Evolutionary conservation across 2,113 vertebrate species (phyloP).

Genomic region (Leptobrachium ailaonicum): DNA sequence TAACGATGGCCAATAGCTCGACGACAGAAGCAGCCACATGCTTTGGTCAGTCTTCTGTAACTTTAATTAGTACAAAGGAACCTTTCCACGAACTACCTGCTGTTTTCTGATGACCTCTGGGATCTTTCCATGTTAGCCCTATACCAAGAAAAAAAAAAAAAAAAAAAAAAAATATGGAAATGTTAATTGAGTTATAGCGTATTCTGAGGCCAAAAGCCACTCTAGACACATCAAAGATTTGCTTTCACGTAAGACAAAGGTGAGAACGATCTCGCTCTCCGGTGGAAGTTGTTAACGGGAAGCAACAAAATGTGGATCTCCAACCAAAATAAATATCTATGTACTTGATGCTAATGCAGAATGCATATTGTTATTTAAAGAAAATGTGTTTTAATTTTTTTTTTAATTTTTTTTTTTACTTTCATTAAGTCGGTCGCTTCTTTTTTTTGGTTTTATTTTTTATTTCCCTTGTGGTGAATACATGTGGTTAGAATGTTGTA

Average conservation of each 20-base stretch:
- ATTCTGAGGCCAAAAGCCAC: slow-evolving; percentile 84
- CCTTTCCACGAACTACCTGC: slow-evolving; percentile 96
- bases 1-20: slow-evolving; percentile 99
- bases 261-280: slow-evolving; percentile 70
- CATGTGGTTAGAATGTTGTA: slow-evolving; percentile 92
- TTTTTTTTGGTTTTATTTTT: slow-evolving; percentile 54
- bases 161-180: slow-evolving; percentile 63
- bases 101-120: slow-evolving; percentile 98
- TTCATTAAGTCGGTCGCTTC: slow-evolving; percentile 44
- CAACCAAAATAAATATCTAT: slow-evolving; percentile 96
- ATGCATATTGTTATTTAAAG: slow-evolving; percentile 86
- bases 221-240: slow-evolving; percentile 78
- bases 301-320: slow-evolving; percentile 92
- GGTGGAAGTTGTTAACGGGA: slow-evolving; percentile 81
- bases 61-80: slow-evolving; percentile 99
- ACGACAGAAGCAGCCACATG: slow-evolving; percentile 92
- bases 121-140: slow-evolving; percentile 94
- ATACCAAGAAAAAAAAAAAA: slow-evolving; percentile 78
- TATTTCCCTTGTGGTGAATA: slow-evolving; percentile 80
- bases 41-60: slow-evolving; percentile 95
- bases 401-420: slow-evolving; percentile 64
- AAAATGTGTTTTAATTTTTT: slow-evolving; percentile 66
- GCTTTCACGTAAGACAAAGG: slow-evolving; percentile 79
- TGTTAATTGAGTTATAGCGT: slow-evolving; percentile 78
- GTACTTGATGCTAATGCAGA: slow-evolving; percentile 96